Evolutionary conservation across 2,888 invertebrate genomes (phyloP).

Genomic region (Macroteleia sp.): DNA sequence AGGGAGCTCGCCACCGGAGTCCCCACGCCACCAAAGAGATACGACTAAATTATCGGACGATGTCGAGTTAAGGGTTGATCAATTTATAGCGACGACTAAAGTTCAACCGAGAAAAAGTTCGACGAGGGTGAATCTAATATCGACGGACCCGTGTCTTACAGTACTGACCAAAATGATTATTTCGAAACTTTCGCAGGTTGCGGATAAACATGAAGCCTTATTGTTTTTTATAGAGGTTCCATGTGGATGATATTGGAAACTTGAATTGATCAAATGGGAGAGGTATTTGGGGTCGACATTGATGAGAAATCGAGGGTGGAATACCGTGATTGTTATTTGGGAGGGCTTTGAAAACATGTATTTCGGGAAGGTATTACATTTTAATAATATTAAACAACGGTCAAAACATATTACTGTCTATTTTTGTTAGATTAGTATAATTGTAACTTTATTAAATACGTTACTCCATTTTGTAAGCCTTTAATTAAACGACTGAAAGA

Average conservation of each 20-base stretch:
- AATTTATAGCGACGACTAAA: slow-evolving; percentile 66
- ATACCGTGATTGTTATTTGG: not conserved
- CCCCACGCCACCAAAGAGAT: slow-evolving; percentile 66
- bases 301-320: not conserved
- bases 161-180: slow-evolving; percentile 24
- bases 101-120: slow-evolving; percentile 36
- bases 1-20: slow-evolving; percentile 32
- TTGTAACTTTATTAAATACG: no score
- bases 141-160: slow-evolving; percentile 16
- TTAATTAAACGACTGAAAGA: no score
- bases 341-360: not conserved
- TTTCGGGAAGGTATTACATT: no score
- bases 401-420: no score
- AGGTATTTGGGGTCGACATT: slow-evolving; percentile 1
- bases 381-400: no score
- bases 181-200: slow-evolving; percentile 19
- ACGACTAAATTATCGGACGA: slow-evolving; percentile 75
- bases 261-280: slow-evolving; percentile 1
- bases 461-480: no score
- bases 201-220: slow-evolving; percentile 20
- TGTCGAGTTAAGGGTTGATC: slow-evolving; percentile 70
- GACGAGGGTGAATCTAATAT: slow-evolving; percentile 52
- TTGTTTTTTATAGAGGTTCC: slow-evolving; percentile 31
- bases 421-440: no score
- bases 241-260: slow-evolving; percentile 18